Evolutionary conservation across 2,113 vertebrate genomes (phyloP).

Genomic region (Charina bottae): DNA sequence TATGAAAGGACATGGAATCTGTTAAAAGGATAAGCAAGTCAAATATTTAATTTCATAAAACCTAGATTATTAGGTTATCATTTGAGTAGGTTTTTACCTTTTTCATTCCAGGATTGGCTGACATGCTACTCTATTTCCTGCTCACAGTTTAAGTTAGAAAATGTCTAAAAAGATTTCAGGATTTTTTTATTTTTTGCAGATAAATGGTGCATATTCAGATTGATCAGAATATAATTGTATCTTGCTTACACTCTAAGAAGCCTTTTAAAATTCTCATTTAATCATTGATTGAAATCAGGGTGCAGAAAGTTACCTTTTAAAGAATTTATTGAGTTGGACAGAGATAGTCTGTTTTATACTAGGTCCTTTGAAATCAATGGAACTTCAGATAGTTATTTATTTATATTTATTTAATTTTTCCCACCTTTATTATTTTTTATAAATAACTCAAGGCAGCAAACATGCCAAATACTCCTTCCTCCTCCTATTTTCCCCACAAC

Average conservation of each 20-base stretch:
- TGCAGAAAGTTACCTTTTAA: neutral
- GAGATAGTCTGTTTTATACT: neutral
- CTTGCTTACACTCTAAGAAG: neutral
- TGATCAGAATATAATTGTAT: neutral
- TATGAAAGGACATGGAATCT: neutral
- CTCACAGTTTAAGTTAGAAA: neutral
- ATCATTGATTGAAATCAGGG: neutral
- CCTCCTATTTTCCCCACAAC: too few species aligned
- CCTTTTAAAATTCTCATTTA: neutral
- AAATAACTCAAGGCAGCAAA: too few species aligned
- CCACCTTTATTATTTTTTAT: too few species aligned
- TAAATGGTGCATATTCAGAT: neutral
- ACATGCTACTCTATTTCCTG: neutral
- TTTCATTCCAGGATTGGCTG: neutral
- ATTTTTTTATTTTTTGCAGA: neutral
- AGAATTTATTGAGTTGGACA: neutral
- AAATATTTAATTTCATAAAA: neutral
- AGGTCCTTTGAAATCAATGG: neutral
- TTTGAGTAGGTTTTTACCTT: neutral
- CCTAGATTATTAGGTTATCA: neutral
- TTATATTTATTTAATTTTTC: too few species aligned
- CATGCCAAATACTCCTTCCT: too few species aligned
- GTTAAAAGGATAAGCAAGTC: neutral
- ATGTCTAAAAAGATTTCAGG: neutral
- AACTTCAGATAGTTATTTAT: neutral